Conservation (phyloP, 2,888 invertebrate genomes). For the Andrena bicolor region DNA sequence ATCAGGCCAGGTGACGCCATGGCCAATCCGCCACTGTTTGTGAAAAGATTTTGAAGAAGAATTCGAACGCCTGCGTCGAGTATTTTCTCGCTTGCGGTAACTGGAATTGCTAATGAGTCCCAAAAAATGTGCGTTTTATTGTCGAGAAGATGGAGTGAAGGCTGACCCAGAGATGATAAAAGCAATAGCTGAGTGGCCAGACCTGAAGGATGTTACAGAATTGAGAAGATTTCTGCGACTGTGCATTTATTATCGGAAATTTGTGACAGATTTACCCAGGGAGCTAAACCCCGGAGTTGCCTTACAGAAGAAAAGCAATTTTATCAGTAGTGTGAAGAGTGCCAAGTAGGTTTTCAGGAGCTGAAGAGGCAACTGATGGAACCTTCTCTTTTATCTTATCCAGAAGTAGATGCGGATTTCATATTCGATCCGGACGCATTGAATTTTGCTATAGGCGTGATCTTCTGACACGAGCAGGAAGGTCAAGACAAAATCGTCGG, state of each 20-base stretch:
- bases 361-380: neutral
- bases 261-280: neutral
- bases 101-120: constrained; percentile 1
- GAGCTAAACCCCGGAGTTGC: neutral
- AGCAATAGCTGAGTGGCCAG: neutral
- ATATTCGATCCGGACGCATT: neutral
- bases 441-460: neutral
- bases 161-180: neutral
- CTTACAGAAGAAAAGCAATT: neutral
- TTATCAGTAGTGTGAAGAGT: neutral
- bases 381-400: constrained; percentile 1
- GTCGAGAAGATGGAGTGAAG: neutral
- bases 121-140: constrained; percentile 10
- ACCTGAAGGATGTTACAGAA: neutral
- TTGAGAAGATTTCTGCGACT: neutral
- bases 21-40: too few relatives aligned
- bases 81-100: neutral
- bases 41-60: constrained; percentile 10
- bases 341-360: neutral
- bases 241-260: constrained; percentile 10
- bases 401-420: neutral
- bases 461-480: neutral
- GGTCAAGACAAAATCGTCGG: constrained; percentile 5
- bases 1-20: too few relatives aligned
- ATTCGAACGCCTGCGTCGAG: neutral